Evolutionary conservation across 2,113 vertebrate genomes (phyloP), one percentile per base, ranked within the genome.

Genomic region (Indicator maculatus): DNA sequence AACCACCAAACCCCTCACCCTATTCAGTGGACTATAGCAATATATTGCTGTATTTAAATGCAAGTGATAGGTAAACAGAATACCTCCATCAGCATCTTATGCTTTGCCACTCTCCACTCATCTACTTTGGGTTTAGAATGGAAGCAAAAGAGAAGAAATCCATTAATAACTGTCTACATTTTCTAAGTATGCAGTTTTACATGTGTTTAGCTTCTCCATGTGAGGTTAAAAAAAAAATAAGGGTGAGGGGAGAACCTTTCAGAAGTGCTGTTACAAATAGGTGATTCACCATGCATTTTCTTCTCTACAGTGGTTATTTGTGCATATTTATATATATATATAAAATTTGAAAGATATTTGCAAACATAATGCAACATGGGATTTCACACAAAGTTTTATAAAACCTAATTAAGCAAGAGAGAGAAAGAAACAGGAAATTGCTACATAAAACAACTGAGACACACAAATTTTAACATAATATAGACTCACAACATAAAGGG

Each of bases 341-440:
- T 21, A 36, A 36, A 36, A 36, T 36, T 36, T 36, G 36, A 36
- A 61, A 58, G 2, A 15, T 83, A 94, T 93, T 92, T 90, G 12
- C 47, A 69, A 66, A 88, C 65, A 61, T 52, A 82, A 58, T 16
- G 13, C 19, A 64, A 76, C 15, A 30, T 4, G 1, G 23, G 17
- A 44, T 74, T 90, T 90, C 65, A 90, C 59, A 88, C 12, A 44
- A 83, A 90, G 26, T 76, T 90, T 96, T 72, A 47, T 33, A 75
- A 93, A 89, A 96, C 27, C 52, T 65, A 47, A 33, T 86, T 80
- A 72, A 87, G 26, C 21, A 18, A 69, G 20, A 56, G 5, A 47
- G 12, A 65, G 23, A 45, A 56, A 60, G 7, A 44, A 53, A 60
- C 4, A 75, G 55, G 74, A 74, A 93, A 91, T 64, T 38, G 8